A percentile compares a stretch with the other conserved stretches of the same genome.
Evolutionary conservation across 2,113 vertebrate genomes (phyloP).

Genomic region (Bufo bufo): DNA sequence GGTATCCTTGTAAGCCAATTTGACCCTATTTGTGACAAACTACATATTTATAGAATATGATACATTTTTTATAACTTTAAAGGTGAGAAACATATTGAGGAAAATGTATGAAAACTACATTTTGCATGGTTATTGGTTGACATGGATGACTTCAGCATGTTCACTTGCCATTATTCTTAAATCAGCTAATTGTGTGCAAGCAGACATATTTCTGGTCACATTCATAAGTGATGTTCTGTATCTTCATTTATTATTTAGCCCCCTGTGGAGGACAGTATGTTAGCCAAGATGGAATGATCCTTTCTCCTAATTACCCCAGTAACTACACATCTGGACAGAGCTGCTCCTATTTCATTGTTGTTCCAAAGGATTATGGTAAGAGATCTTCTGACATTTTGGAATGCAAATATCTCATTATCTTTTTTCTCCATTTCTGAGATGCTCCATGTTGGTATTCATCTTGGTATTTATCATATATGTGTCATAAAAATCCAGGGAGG

Average conservation of each 20-base stretch:
- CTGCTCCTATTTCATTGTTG: conserved; percentile 90
- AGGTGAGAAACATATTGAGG: neutral
- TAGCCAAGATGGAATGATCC: conserved; percentile 88
- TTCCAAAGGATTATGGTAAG: conserved; percentile 94
- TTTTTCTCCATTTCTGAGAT: neutral
- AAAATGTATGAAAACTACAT: neutral
- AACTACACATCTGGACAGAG: conserved; percentile 91
- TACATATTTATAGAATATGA: too few relatives aligned
- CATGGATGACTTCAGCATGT: neutral
- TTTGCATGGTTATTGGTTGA: neutral
- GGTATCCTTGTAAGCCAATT: neutral
- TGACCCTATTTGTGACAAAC: neutral
- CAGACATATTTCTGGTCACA: neutral
- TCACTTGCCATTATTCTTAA: neutral
- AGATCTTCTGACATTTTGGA: neutral
- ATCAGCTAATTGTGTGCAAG: neutral
- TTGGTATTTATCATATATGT: neutral
- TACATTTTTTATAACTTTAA: too few relatives aligned
- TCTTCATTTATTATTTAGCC: conserved; percentile 70
- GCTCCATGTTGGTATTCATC: neutral
- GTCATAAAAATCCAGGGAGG: too few relatives aligned
- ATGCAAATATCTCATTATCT: neutral
- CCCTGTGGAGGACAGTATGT: conserved; percentile 94
- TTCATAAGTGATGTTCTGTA: neutral
- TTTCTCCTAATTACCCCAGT: conserved; percentile 93